phyloP scores from a whole-genome alignment of 2,113 vertebrate genomes.

The Hoplias malabaricus region DNA sequence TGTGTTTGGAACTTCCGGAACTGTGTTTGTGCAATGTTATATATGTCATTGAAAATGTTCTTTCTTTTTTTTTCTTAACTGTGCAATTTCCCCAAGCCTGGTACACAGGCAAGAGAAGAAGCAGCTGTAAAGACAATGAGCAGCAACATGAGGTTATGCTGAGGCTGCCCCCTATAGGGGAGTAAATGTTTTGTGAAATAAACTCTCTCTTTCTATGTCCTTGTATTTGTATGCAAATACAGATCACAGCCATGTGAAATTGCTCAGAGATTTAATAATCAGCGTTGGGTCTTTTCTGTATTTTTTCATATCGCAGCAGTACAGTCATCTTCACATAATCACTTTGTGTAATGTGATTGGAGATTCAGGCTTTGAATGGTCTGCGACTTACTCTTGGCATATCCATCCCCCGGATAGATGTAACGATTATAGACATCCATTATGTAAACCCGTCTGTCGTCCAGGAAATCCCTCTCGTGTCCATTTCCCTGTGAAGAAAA shows the following conservation, averaged over 20 bases:
- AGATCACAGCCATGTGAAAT: background rate
- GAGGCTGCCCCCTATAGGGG: constrained; percentile 48
- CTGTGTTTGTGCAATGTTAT: no score
- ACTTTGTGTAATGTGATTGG: constrained; percentile 13
- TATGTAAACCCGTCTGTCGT: constrained; percentile 89
- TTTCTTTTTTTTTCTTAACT: background rate
- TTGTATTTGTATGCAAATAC: constrained; percentile 14
- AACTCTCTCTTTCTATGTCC: background rate
- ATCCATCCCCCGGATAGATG: constrained; percentile 89
- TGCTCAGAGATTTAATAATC: constrained; percentile 3
- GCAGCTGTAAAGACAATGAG: background rate
- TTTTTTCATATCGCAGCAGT: background rate
- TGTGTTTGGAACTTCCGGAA: no score
- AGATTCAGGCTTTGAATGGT: constrained; percentile 33
- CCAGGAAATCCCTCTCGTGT: constrained; percentile 92
- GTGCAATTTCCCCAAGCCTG: background rate
- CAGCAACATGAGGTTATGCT: background rate
- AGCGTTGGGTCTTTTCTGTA: background rate
- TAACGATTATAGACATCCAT: constrained; percentile 94
- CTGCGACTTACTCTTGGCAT: constrained; percentile 87
- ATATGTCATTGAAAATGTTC: background rate
- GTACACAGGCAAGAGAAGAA: background rate
- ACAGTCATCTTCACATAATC: constrained; percentile 29
- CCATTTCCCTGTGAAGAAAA: constrained; percentile 86
- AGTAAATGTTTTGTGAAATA: background rate